Evolutionary conservation across 2,113 vertebrate genomes (phyloP), one percentile per base, ranked within the genome.

Genomic region (Collichthys lucidus): DNA sequence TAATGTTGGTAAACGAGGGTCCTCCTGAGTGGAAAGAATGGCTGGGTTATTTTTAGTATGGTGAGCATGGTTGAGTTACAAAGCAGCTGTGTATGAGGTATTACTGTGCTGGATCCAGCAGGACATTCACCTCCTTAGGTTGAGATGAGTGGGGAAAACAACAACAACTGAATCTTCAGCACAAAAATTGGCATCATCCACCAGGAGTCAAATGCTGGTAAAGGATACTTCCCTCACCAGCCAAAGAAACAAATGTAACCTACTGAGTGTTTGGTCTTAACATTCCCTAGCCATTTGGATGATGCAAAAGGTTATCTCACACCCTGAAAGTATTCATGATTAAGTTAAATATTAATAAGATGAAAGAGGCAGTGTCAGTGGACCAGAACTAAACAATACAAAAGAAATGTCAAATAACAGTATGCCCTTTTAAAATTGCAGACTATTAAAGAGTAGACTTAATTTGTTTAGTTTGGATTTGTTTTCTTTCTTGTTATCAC

Each of bases 1-100:
- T 95, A 92, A 94, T 94, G 90, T 93, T 94, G 90, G 86, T 93
- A 88, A 94, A 92, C 74, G 79, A 90, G 82, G 77, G 74, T 82
- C 90, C 72, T 72, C 70, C 80, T 80, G 72, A 86, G 86, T 88
- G 74, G 74, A 84, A 82, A 79, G 81, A 90, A 89, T 69, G 71
- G 65, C 66, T 1, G 26, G 79, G 82, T 71, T 94, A 94, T 94
- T 94, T 93, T 93, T 92, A 93, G 85, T 55, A 26, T 24, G 9
- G 55, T 57, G 60, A 75, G 79, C 77, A 59, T n/a, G 56, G 26
- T 29, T 47, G 22, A 11, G n/a, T 52, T 79, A 62, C 64, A 71
- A 73, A 67, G 79, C 76, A 68, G 35, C 53, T 62, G 46, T 49
- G 59, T 52, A 10, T 14, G 26, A 57, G 53, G 10, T 29, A n/a